Conservation (phyloP, 2,113 vertebrate genomes). For the Parus major region DNA sequence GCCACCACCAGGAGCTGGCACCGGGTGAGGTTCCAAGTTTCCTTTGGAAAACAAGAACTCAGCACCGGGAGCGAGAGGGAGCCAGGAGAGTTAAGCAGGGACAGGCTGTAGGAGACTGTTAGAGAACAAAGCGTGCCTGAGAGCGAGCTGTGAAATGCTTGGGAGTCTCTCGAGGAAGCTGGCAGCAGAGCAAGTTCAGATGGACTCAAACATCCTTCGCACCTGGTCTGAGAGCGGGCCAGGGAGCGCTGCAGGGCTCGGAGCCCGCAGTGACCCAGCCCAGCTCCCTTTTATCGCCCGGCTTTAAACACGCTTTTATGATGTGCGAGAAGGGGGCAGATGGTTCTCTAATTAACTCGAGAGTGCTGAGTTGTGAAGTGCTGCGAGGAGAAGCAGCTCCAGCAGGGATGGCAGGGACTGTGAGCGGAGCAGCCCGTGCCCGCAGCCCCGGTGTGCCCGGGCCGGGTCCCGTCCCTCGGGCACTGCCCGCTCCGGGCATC, state of each 20-base stretch:
- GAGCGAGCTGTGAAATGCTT: constrained; percentile 15
- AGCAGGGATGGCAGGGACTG: neutral
- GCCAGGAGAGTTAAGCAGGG: neutral
- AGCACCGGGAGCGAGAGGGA: neutral
- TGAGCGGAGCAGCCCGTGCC: neutral
- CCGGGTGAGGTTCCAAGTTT: neutral
- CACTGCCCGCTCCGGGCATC: neutral
- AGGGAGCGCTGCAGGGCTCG: neutral
- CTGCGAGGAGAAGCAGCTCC: constrained; percentile 34
- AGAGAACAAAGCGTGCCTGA: constrained; percentile 17
- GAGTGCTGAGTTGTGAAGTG: constrained; percentile 56
- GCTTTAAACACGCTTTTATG: constrained; percentile 52
- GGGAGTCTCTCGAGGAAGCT: constrained; percentile 30
- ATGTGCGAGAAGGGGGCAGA: constrained; percentile 57
- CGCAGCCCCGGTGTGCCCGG: neutral
- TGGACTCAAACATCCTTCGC: constrained; percentile 20
- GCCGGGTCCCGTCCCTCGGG: neutral
- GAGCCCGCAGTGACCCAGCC: constrained; percentile 9
- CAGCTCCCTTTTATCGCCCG: constrained; percentile 47
- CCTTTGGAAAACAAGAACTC: neutral
- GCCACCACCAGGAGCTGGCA: accelerated
- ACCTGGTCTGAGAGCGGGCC: constrained; percentile 20
- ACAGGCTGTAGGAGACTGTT: neutral
- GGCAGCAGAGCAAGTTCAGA: constrained; percentile 9
- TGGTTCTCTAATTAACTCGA: constrained; percentile 56